Base-by-base conservation (phyloP, 2,888 invertebrate genomes). In the Mythimna impura region DNA sequence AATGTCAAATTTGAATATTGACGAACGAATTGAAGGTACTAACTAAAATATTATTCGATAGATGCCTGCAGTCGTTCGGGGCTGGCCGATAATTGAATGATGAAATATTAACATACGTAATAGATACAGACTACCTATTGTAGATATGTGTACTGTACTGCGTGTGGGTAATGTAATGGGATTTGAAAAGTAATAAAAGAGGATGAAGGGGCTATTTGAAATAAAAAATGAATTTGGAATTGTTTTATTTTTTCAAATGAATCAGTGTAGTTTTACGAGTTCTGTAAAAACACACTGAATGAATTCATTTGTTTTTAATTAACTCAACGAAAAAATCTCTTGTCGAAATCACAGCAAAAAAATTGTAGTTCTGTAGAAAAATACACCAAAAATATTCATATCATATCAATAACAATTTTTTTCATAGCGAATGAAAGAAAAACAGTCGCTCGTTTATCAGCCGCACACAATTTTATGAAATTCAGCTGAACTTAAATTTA, bases 1-100 rank as follows among this genome's bases (percentile, higher is more conserved):
- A 93, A 91, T 89, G 86, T 87, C 85, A 81, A 91, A 94, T 94
- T 93, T 92, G 92, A 94, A 94, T 93, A 94, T 90, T 91, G 90
- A 87, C 89, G 88, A 89, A 91, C 90, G 88, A 89, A 91, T 92
- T 93, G 89, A 87, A 92, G 92, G 89, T 86, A 90, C 86, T 91
- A 88, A 90, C 88, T 91, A 88, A 91, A 92, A 90, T 91, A 87
- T 87, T 80, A 89, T 87, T 86, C 84, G 88, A 88, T 88, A 89
- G 86, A 88, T 83, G 87, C 82, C 87, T 86, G 86, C 86, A 86
- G 88, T 88, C 82, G 83, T 82, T 61, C 72, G 80, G 83, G 80
- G 84, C 82, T 86, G 80, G 76, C 87, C 87, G 87, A 89, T 91
- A 92, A 93, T 91, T 91, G 91, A 93, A 91, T 92, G 85, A 88